Evolutionary conservation across 2,888 invertebrate species (phyloP), one percentile per base, ranked within the genome.

Genomic region (Neuroscelio doddi): DNA sequence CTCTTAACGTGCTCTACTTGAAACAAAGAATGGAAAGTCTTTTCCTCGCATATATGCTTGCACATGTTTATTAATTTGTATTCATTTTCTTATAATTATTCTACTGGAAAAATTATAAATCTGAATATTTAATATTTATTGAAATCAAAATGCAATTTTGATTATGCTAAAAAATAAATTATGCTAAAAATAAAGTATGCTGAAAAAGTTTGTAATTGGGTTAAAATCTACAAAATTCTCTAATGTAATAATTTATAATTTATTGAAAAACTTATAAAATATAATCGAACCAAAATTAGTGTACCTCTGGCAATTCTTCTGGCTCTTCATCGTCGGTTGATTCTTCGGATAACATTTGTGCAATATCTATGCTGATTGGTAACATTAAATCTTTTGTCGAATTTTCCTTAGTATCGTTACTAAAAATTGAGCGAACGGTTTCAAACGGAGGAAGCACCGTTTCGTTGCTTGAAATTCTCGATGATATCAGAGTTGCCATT

Each of bases 401-500:
- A 34, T 49, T 24, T 39, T 39, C 52, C 1, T 38, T 52, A 12
- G 57, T 57, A 2, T 21, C 51, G 42, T 62, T 62, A 64, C 87
- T 87, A 76, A 89, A 88, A 86, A 89, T 87, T 75, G 88, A 87
- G 77, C 87, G 87, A 70, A 89, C 87, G 88, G 68, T 69, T 15
- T 69, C 64, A 12, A 51, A 15, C 4, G 61, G 29, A 9, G 52
- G 9, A 1, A 55, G 51, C 1, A 30, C 47, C 5, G 75, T 68
- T 15, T 71, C 68, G 47, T 72, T 74, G 42, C 27, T 61, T 4
- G 70, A 73, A 46, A 59, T 66, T 55, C 67, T 69, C 1, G 87
- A 88, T 1, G 90, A 88, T 3, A 91, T 90, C 32, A 91, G 72
- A 0, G 90, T 88, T 0, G 90, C 90, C 53, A 91, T 79, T 1